These are phyloP conservation scores for Kuschelorhynchus macadamiae DNA, from an alignment of 2,888 invertebrate species.

Conservation along the genomic window DNA sequence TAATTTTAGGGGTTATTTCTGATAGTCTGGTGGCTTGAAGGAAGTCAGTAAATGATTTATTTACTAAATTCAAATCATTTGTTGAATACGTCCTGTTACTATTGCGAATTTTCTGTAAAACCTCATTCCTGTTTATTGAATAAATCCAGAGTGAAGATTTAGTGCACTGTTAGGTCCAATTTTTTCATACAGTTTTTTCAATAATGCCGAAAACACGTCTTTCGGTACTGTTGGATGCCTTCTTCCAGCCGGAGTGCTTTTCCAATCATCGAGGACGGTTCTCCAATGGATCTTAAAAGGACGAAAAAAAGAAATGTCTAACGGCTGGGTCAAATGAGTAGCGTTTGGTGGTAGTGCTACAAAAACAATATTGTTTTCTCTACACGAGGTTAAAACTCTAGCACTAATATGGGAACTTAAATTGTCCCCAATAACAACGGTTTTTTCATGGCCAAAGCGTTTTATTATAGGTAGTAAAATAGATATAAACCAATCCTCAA, in stretches of 20 bases:
- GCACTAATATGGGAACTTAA: slow-evolving; percentile 10
- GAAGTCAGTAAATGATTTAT: slow-evolving; percentile 5
- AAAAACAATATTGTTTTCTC: neutral
- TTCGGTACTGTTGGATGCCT: neutral
- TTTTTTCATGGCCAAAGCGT: slow-evolving; percentile 11
- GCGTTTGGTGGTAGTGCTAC: neutral
- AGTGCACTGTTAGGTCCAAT: neutral
- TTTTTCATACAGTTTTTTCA: neutral
- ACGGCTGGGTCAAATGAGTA: too few relatives aligned
- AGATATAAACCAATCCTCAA: too few relatives aligned
- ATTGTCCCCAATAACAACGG: slow-evolving; percentile 10
- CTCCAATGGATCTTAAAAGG: neutral
- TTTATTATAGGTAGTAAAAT: slow-evolving; percentile 6
- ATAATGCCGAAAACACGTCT: neutral
- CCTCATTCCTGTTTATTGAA: neutral
- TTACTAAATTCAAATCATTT: neutral
- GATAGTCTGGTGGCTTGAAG: neutral
- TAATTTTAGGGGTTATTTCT: neutral
- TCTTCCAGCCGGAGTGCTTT: neutral
- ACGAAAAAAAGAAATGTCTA: slow-evolving; percentile 6
- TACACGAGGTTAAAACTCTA: slow-evolving; percentile 1
- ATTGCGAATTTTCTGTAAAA: neutral
- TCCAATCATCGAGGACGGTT: neutral
- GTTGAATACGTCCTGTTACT: neutral
- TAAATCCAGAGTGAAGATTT: neutral